These are phyloP conservation scores for Nylanderia fulva DNA, from an alignment of 1,140 invertebrate species.

Conservation along the genomic window DNA sequence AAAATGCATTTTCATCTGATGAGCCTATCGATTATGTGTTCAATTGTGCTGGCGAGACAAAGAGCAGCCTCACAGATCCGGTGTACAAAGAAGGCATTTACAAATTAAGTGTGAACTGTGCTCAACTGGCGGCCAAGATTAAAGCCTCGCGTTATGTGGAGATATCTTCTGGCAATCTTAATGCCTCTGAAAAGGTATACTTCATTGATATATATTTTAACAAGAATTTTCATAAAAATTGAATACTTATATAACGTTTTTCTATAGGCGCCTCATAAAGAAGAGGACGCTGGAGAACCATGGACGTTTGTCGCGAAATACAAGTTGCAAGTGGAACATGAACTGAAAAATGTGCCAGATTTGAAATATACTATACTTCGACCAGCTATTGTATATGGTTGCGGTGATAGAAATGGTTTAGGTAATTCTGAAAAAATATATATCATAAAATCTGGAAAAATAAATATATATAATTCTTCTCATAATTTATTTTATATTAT, in stretches of 20 bases:
- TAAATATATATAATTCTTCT: conserved; percentile 1
- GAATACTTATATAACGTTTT: no score
- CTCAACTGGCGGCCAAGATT: conserved; percentile 90
- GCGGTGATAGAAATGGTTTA: conserved; percentile 93
- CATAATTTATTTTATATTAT: background rate
- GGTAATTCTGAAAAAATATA: conserved; percentile 87
- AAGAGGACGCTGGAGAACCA: conserved; percentile 91
- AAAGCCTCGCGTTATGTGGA: conserved; percentile 92
- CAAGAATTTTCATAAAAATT: no score
- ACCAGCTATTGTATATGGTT: conserved; percentile 94
- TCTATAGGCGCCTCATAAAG: conserved; percentile 90
- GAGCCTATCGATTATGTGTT: conserved; percentile 92
- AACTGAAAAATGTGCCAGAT: conserved; percentile 89
- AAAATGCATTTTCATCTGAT: conserved; percentile 90
- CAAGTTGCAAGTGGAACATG: conserved; percentile 94
- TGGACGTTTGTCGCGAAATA: conserved; percentile 94
- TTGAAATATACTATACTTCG: conserved; percentile 94
- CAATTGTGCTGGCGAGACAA: conserved; percentile 96
- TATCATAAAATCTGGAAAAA: no score
- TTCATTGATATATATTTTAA: conserved; percentile 21
- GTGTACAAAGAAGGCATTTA: conserved; percentile 96
- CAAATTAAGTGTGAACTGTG: conserved; percentile 94
- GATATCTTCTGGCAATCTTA: conserved; percentile 94
- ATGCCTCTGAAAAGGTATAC: conserved; percentile 91
- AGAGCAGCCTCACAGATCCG: conserved; percentile 94